Base-by-base conservation (phyloP, 2,888 invertebrate species). In the Hermodice carunculata region DNA sequence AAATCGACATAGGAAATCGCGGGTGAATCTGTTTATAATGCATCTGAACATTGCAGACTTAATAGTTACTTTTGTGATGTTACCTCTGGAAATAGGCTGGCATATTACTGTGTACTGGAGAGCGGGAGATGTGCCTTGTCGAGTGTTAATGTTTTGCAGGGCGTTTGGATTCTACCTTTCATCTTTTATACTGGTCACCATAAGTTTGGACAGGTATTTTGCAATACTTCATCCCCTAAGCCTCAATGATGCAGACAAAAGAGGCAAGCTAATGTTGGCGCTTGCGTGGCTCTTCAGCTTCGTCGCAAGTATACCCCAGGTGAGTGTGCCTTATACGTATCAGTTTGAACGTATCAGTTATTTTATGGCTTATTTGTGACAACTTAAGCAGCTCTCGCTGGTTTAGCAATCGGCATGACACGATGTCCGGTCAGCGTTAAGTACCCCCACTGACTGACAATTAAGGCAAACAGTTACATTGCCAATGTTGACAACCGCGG, bases 11-110 rank as follows among this genome's bases (percentile, higher is more conserved):
- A 43, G 66, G 4, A 56, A 58, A 32, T 62, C 62, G n/a, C 40
- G 66, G 3, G 62, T 66, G 19, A 66, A 66, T 34, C 51, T 66
- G 24, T 66, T 66, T 49, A 66, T 66, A 83, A 90, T 92, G 61
- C 92, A 94, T 82, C 87, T 94, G 37, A 90, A 92, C 1, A 89
- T 92, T 2, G 94, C 94, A 5, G 94, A 94, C 83, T 87, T 94
- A 73, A 90, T 93, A 59, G 93, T 94, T 34, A 92, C 92, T 0
- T 93, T 93, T 78, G 89, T 93, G 71, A 92, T 92, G 86, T 92
- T 93, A 76, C 93, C 93, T 0, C 62, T 86, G 51, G 87, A 86
- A 69, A 90, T 92, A 59, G 90, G 89, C 0, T 93, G 93, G 93
- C 86, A 91, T 34, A 85, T 91, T 0, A 93, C 93, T 0, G 91